Conservation (phyloP, 2,797 vertebrate genomes). For the Nothura maculosa region DNA sequence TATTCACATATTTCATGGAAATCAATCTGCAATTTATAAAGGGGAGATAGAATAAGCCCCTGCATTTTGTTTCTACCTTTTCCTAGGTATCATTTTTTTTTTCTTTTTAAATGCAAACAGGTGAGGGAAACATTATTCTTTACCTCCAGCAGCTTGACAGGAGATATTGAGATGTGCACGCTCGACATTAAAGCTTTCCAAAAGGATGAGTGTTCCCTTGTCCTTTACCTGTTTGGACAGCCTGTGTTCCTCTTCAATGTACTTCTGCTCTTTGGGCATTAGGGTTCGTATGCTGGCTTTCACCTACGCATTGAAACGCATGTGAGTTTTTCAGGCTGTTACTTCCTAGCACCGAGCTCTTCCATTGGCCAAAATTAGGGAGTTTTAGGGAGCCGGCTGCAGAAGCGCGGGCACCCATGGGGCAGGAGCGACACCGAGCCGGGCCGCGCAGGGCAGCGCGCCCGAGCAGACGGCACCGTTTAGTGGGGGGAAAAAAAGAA, state of each 20-base stretch:
- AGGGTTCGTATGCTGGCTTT: slow-evolving; percentile 96
- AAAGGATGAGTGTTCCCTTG: slow-evolving; percentile 73
- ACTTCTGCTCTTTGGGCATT: slow-evolving; percentile 96
- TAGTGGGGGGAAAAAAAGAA: slow-evolving; percentile 9
- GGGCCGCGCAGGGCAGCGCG: no score
- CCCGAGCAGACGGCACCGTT: no score
- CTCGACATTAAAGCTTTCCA: slow-evolving; percentile 58
- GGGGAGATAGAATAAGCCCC: slow-evolving; percentile 60
- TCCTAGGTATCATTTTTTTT: slow-evolving; percentile 14
- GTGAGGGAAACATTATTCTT: slow-evolving; percentile 64
- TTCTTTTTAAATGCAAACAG: not conserved
- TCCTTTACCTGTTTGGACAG: slow-evolving; percentile 97
- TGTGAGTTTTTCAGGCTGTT: slow-evolving; percentile 65
- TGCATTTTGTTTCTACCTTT: slow-evolving; percentile 62
- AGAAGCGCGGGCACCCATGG: no score
- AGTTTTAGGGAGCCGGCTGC: slow-evolving; percentile 36
- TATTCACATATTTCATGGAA: slow-evolving; percentile 74
- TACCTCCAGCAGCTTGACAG: slow-evolving; percentile 40
- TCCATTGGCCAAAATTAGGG: slow-evolving; percentile 64
- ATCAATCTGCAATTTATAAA: slow-evolving; percentile 70
- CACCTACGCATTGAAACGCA: slow-evolving; percentile 85
- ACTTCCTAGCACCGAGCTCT: slow-evolving; percentile 49
- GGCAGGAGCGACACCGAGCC: no score
- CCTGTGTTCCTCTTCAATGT: slow-evolving; percentile 96
- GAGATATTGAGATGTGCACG: slow-evolving; percentile 61